These are phyloP conservation scores for Hypanus sabinus DNA, from an alignment of 2,113 vertebrate species.

Conservation along the genomic window DNA sequence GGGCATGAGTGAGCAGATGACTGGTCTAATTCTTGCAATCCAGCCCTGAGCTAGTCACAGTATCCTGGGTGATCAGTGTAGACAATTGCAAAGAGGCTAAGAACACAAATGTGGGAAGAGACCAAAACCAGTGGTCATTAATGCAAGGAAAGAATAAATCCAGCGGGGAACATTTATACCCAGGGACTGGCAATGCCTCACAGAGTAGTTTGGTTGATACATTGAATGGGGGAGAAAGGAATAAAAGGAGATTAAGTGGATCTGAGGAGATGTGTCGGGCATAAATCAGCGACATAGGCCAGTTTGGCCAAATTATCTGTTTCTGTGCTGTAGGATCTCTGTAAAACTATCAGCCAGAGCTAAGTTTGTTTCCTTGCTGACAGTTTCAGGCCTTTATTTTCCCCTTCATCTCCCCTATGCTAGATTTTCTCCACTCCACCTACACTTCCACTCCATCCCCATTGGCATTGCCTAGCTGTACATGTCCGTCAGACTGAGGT, in stretches of 20 bases:
- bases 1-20: not conserved
- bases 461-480: not conserved
- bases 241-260: not conserved
- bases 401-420: not conserved
- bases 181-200: not conserved
- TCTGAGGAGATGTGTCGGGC: too few species aligned
- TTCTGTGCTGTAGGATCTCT: not conserved
- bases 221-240: not conserved
- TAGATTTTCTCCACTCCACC: not conserved
- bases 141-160: not conserved
- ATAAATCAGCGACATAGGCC: not conserved
- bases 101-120: not conserved
- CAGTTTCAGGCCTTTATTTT: not conserved
- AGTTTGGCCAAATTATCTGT: not conserved
- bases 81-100: not conserved
- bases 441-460: not conserved
- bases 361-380: not conserved
- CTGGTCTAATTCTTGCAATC: not conserved
- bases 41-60: not conserved
- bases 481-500: constrained; percentile 77
- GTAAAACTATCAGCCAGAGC: not conserved
- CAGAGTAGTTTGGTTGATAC: not conserved
- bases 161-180: not conserved
- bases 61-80: not conserved
- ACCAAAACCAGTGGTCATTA: not conserved